A percentile compares a stretch with the other conserved stretches of the same genome.
Evolutionary conservation across 2,113 vertebrate species (phyloP).

Genomic region (Lasiurus cinereus): DNA sequence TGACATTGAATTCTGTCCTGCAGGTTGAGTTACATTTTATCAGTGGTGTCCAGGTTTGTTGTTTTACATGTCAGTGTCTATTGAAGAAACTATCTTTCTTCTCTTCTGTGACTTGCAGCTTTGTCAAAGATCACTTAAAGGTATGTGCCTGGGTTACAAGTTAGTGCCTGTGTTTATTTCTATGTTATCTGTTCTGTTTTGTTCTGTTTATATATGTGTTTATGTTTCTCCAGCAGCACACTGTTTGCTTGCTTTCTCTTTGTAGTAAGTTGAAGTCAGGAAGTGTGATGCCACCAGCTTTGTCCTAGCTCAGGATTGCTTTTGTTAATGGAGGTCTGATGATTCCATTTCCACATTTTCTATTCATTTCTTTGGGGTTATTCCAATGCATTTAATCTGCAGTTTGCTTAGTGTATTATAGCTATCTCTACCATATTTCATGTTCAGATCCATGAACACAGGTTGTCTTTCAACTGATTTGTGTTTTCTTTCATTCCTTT

Average conservation of each 20-base stretch:
- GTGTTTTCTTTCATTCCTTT: not conserved
- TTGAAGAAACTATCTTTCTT: too few species aligned
- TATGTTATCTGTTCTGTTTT: too few species aligned
- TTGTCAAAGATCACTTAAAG: too few species aligned
- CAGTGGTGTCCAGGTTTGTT: too few species aligned
- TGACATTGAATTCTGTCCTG: too few species aligned
- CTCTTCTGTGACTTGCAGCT: too few species aligned
- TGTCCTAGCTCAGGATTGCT: not conserved
- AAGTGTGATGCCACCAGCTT: not conserved
- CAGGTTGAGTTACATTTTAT: too few species aligned
- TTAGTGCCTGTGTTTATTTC: too few species aligned
- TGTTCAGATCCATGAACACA: not conserved
- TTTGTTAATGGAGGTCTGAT: not conserved
- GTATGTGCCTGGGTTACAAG: too few species aligned
- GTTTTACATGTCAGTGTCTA: too few species aligned
- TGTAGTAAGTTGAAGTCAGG: not conserved
- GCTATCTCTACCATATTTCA: not conserved
- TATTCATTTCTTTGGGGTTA: not conserved
- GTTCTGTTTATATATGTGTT: too few species aligned
- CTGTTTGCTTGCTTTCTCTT: not conserved
- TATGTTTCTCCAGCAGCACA: not conserved
- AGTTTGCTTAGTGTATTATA: not conserved
- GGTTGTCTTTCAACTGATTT: not conserved
- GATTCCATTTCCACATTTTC: not conserved
- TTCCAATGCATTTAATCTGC: not conserved